Conservation (phyloP, 37 sponge, comb jelly and placozoan species). For the Spongia lamella region DNA sequence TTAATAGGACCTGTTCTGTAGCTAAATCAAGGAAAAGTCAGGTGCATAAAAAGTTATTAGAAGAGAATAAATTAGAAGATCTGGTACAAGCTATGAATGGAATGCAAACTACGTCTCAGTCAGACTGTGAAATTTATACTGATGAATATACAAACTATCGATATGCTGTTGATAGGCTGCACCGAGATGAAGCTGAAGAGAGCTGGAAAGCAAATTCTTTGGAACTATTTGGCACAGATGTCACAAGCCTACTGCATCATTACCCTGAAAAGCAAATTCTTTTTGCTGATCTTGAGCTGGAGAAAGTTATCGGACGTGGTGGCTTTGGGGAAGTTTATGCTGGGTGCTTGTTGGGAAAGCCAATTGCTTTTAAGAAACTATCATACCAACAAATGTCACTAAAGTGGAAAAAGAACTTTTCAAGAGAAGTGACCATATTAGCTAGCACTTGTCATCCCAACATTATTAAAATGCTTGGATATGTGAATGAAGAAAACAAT, state of each 20-base stretch:
- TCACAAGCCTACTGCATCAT: background rate
- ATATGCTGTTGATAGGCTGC: constrained; percentile 1
- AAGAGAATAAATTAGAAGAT: too few species aligned
- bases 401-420: constrained; percentile 4
- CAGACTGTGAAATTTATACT: too few species aligned
- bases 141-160: background rate
- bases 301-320: constrained; percentile 33
- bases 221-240: constrained; percentile 10
- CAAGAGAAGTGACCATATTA: constrained; percentile 25
- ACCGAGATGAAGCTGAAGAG: constrained; percentile 17
- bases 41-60: too few species aligned
- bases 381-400: constrained; percentile 22
- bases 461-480: constrained; percentile 43
- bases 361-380: constrained; percentile 46
- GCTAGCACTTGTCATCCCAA: constrained; percentile 27
- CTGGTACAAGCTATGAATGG: too few species aligned
- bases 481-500: constrained; percentile 8
- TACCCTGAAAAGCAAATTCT: background rate
- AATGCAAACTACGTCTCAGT: too few species aligned
- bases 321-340: constrained; percentile 35
- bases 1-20: background rate
- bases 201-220: background rate
- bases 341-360: background rate
- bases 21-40: background rate
- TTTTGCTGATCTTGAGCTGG: constrained; percentile 9